Conservation (phyloP, 2,888 invertebrate genomes). For the Parascotia fuliginaria region DNA sequence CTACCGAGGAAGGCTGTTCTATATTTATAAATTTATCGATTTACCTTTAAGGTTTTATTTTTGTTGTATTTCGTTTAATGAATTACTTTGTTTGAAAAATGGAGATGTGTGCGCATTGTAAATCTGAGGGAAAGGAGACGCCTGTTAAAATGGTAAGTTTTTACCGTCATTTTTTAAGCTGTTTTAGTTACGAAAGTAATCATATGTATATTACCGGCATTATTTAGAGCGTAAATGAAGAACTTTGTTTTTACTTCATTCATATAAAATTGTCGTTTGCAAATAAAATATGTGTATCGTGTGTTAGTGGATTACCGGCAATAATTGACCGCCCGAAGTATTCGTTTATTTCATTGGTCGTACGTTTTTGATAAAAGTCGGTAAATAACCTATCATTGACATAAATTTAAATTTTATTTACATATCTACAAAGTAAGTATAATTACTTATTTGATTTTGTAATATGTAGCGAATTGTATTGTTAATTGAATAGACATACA, state of each 20-base stretch:
- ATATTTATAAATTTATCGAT: background rate
- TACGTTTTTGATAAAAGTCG: background rate
- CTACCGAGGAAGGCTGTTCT: background rate
- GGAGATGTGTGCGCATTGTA: conserved; percentile 8
- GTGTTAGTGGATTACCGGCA: background rate
- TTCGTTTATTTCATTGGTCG: background rate
- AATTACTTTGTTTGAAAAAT: conserved; percentile 1
- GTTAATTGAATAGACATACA: too few species aligned
- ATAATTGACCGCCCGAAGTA: background rate
- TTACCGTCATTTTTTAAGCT: background rate
- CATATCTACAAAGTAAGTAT: background rate
- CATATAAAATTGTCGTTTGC: background rate
- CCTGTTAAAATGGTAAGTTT: conserved; percentile 13
- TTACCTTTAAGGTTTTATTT: too few species aligned
- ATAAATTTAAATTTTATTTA: background rate
- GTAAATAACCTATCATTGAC: too few species aligned
- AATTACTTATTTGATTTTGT: too few species aligned
- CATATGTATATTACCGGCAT: background rate
- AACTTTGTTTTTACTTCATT: background rate
- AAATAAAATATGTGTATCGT: background rate
- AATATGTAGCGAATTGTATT: too few species aligned
- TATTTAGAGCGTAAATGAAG: background rate
- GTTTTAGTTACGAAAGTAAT: background rate
- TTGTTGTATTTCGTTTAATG: background rate
- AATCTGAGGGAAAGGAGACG: conserved; percentile 2